A percentile compares a stretch with the other conserved stretches of the same genome.
phyloP scores from a whole-genome alignment of 2,797 vertebrate species.

The Hozukius guyotensis region DNA sequence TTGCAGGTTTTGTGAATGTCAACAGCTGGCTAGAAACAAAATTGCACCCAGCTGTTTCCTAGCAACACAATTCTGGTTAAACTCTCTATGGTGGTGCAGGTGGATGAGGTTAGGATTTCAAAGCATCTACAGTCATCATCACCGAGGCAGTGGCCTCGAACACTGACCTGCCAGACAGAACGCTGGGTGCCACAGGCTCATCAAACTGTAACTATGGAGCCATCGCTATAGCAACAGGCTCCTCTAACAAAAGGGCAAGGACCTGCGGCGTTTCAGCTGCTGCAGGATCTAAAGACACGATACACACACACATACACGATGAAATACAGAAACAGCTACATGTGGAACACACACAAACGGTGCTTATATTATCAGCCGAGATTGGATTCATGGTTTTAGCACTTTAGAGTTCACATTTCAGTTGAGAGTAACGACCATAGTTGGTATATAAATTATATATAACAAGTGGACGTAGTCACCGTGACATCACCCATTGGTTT shows the following conservation, averaged over 20 bases:
- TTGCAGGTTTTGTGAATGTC: background rate
- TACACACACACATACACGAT: background rate
- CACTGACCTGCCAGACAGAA: constrained; percentile 23
- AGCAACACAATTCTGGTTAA: background rate
- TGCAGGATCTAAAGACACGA: constrained; percentile 19
- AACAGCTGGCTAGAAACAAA: background rate
- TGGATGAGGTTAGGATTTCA: background rate
- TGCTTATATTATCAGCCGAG: background rate
- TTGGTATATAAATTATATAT: no score
- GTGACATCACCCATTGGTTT: no score
- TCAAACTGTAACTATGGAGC: constrained; percentile 37
- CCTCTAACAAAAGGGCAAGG: constrained; percentile 53
- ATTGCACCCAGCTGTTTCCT: background rate
- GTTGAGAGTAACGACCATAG: no score
- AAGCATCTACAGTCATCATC: background rate
- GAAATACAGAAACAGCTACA: background rate
- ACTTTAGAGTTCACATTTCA: background rate
- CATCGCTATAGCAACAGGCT: constrained; percentile 65
- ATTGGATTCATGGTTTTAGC: background rate
- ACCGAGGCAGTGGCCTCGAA: background rate
- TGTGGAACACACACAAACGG: background rate
- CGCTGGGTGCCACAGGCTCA: constrained; percentile 2
- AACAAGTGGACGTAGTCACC: no score
- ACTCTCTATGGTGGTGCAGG: background rate
- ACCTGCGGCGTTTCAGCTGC: constrained; percentile 35